These are phyloP conservation scores for Incurvaria masculella DNA, from an alignment of 2,888 invertebrate species.

Conservation along the genomic window DNA sequence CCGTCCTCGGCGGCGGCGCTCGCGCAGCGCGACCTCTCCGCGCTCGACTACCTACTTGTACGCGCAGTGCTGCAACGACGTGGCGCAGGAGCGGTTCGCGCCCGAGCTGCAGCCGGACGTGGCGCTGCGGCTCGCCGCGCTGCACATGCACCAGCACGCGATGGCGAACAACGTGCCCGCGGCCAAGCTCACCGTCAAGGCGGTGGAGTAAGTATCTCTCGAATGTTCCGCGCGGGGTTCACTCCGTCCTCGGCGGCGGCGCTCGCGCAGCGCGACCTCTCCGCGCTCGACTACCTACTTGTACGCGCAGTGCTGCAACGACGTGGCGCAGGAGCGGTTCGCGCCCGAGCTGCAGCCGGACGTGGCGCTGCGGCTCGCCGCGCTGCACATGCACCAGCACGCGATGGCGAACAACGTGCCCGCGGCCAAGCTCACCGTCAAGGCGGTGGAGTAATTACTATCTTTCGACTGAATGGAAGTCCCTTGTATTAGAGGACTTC, in stretches of 20 bases:
- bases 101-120: slow-evolving; percentile 73
- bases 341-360: slow-evolving; percentile 73
- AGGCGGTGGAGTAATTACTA: slow-evolving; percentile 81
- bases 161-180: slow-evolving; percentile 75
- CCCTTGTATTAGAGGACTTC: slow-evolving; percentile 7
- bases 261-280: slow-evolving; percentile 77
- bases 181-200: slow-evolving; percentile 79
- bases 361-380: slow-evolving; percentile 79
- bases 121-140: slow-evolving; percentile 79
- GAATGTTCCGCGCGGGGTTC: slow-evolving; percentile 84
- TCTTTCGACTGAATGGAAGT: too few relatives aligned
- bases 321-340: slow-evolving; percentile 86
- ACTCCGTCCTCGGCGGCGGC: slow-evolving; percentile 84
- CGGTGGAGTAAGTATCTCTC: slow-evolving; percentile 73
- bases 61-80: slow-evolving; percentile 91
- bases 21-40: slow-evolving; percentile 77
- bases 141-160: slow-evolving; percentile 90
- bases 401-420: slow-evolving; percentile 77
- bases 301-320: slow-evolving; percentile 90
- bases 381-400: slow-evolving; percentile 89
- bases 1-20: slow-evolving; percentile 82
- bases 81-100: slow-evolving; percentile 83
- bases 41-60: slow-evolving; percentile 88
- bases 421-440: slow-evolving; percentile 78
- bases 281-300: slow-evolving; percentile 88